Percentiles rank a stretch among this genome's conserved stretches.
phyloP scores from a whole-genome alignment of 2,797 vertebrate genomes.

The Hipposideros larvatus region DNA sequence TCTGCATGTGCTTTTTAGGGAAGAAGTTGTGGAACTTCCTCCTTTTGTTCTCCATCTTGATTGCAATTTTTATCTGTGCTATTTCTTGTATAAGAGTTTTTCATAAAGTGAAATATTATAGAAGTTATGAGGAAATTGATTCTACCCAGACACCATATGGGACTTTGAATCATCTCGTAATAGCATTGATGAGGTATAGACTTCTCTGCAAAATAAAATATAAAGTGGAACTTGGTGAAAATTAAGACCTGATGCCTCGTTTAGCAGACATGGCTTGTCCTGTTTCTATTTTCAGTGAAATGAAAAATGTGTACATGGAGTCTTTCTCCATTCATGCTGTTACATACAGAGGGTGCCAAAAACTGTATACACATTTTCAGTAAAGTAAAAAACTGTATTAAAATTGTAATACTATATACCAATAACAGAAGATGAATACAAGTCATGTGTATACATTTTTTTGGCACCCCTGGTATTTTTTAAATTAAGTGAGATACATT shows the following conservation, averaged over 20 bases:
- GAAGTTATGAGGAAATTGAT: background rate
- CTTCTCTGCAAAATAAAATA: conserved; percentile 27
- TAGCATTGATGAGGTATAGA: background rate
- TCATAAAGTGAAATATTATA: background rate
- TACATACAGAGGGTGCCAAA: background rate
- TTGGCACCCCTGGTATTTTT: background rate
- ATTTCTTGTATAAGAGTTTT: background rate
- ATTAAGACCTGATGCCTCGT: background rate
- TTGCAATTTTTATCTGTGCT: conserved; percentile 15
- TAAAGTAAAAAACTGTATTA: too few species aligned
- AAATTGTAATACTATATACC: too few species aligned
- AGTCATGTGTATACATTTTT: too few species aligned
- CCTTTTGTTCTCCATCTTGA: background rate
- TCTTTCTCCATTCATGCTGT: background rate
- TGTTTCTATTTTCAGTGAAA: background rate
- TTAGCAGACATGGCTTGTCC: background rate
- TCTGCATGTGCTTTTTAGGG: background rate
- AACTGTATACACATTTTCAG: too few species aligned
- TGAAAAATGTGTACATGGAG: background rate
- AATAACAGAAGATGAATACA: too few species aligned
- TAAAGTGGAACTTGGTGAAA: background rate
- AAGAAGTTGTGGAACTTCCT: background rate
- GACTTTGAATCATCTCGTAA: conserved; percentile 12
- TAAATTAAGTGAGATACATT: background rate
- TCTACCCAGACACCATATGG: background rate